Evolutionary conservation across 2,113 vertebrate genomes (phyloP).

Genomic region (Stigmatopora argus): DNA sequence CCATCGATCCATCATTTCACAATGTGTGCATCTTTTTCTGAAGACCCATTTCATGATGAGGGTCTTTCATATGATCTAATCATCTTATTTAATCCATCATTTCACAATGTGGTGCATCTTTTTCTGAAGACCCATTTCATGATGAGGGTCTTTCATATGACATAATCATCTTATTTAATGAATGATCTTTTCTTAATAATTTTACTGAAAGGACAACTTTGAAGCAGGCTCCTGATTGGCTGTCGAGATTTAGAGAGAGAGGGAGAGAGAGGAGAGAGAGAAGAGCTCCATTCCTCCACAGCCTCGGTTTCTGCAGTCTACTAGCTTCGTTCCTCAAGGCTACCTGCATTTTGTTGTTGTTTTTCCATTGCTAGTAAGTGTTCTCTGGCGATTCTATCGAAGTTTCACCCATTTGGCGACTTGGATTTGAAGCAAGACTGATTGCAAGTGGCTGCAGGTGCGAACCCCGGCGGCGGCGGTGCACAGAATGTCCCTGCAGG

Average conservation of each 20-base stretch:
- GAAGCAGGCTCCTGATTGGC: neutral
- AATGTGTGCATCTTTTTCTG: no score
- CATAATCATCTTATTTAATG: no score
- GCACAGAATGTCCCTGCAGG: slow-evolving; percentile 36
- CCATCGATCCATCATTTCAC: no score
- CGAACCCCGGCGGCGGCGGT: neutral
- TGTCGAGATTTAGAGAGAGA: slow-evolving; percentile 21
- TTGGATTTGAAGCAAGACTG: neutral
- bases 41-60: no score
- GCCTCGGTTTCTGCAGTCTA: slow-evolving; percentile 7
- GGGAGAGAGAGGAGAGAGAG: slow-evolving; percentile 2
- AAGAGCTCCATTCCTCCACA: slow-evolving; percentile 58
- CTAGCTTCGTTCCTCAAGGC: slow-evolving; percentile 4
- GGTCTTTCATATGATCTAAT: no score
- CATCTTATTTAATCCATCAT: no score
- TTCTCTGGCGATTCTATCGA: neutral
- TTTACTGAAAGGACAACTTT: neutral
- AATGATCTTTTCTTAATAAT: neutral
- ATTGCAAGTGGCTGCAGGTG: slow-evolving; percentile 2
- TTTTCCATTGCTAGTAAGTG: neutral
- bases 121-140: no score
- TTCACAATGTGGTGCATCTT: no score
- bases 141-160: no score
- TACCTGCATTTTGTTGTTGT: no score
- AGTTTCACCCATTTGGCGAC: neutral